Evolutionary conservation across 2,888 invertebrate genomes (phyloP).

Genomic region (Bellardia pandia): DNA sequence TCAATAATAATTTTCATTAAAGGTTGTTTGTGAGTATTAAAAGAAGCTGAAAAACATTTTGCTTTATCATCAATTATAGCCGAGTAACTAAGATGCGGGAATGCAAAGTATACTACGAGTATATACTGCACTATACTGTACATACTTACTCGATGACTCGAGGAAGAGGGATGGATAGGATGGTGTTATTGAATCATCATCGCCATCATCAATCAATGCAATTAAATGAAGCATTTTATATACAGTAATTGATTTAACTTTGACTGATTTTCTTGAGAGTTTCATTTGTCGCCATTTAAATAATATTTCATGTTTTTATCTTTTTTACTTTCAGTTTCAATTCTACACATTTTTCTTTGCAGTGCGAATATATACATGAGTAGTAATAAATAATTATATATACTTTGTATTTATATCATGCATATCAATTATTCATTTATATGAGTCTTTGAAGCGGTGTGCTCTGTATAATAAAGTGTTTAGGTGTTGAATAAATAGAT

Average conservation of each 20-base stretch:
- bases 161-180: background rate
- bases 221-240: slow-evolving; percentile 73
- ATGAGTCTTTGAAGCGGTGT: slow-evolving; percentile 5
- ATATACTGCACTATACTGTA: background rate
- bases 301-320: slow-evolving; percentile 31
- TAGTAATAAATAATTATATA: slow-evolving; percentile 5
- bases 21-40: slow-evolving; percentile 53
- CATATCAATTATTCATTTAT: slow-evolving; percentile 32
- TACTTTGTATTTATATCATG: background rate
- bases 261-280: slow-evolving; percentile 61
- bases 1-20: slow-evolving; percentile 58
- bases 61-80: slow-evolving; percentile 64
- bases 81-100: background rate
- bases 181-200: slow-evolving; percentile 60
- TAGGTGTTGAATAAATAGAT: slow-evolving; percentile 16
- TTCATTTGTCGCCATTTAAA: slow-evolving; percentile 65
- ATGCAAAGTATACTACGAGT: slow-evolving; percentile 2
- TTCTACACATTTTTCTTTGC: slow-evolving; percentile 3
- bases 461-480: slow-evolving; percentile 8
- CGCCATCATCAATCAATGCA: slow-evolving; percentile 72
- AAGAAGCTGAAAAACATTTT: slow-evolving; percentile 14
- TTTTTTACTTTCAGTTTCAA: slow-evolving; percentile 34
- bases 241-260: slow-evolving; percentile 70
- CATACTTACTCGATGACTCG: too few species aligned
- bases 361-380: background rate